phyloP scores from a whole-genome alignment of 2,888 invertebrate species.

The Heteromyza rotundicornis region DNA sequence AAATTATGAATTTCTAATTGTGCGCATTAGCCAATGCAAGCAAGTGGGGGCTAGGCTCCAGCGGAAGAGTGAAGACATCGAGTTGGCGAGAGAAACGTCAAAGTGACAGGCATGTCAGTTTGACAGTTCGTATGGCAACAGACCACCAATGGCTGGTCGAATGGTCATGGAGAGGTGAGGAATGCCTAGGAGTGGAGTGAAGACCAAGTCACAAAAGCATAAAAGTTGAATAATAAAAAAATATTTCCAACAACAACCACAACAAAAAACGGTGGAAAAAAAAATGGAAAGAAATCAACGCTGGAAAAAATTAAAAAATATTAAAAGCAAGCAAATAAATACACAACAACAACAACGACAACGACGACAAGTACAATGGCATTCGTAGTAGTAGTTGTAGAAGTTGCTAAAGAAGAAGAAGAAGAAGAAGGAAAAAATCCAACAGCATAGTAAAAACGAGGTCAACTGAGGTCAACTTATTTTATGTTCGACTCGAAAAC shows the following conservation, averaged over 20 bases:
- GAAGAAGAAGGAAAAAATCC: conserved; percentile 31
- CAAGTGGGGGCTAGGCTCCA: not conserved
- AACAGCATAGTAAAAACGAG: conserved; percentile 51
- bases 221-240: conserved; percentile 7
- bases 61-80: not conserved
- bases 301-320: not conserved
- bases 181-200: too few relatives aligned
- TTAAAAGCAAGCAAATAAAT: conserved; percentile 6
- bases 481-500: conserved; percentile 56
- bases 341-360: conserved; percentile 23
- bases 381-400: too few relatives aligned
- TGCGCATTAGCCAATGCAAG: not conserved
- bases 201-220: not conserved
- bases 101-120: too few relatives aligned
- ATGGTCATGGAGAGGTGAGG: too few relatives aligned
- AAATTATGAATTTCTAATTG: conserved; percentile 15
- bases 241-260: not conserved
- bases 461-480: conserved; percentile 59
- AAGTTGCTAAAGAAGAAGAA: conserved; percentile 11
- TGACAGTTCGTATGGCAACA: too few relatives aligned
- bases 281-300: not conserved
- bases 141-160: too few relatives aligned
- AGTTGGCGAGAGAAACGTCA: too few relatives aligned
- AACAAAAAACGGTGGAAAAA: not conserved
- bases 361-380: conserved; percentile 1